These are phyloP conservation scores for Punctoribates punctum DNA, from an alignment of 2,888 invertebrate species.

Conservation along the genomic window DNA sequence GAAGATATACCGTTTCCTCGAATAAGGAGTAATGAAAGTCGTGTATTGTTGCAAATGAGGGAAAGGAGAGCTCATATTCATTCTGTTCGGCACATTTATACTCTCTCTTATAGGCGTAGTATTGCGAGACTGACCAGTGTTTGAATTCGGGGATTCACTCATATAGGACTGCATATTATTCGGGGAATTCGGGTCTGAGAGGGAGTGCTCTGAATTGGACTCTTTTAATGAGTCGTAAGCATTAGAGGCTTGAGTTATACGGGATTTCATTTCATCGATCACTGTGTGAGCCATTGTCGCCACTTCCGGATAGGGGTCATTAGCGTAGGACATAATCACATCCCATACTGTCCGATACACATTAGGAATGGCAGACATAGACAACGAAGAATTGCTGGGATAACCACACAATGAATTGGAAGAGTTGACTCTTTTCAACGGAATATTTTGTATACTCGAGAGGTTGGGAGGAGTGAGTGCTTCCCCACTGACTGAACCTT, in stretches of 20 bases:
- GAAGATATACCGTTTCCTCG: constrained; percentile 41
- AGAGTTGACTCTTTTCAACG: constrained; percentile 64
- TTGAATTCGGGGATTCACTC: constrained; percentile 49
- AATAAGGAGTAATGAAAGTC: constrained; percentile 32
- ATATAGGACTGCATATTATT: constrained; percentile 58
- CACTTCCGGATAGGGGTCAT: constrained; percentile 84
- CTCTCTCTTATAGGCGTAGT: background rate
- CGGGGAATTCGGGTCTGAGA: constrained; percentile 58
- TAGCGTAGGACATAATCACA: constrained; percentile 69
- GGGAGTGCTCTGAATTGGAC: constrained; percentile 44
- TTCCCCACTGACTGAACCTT: background rate
- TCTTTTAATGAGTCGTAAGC: constrained; percentile 40
- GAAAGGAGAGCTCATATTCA: constrained; percentile 23
- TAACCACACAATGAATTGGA: constrained; percentile 65
- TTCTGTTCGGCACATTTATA: background rate
- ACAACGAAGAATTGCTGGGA: constrained; percentile 13
- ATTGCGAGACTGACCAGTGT: background rate
- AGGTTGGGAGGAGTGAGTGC: constrained; percentile 33
- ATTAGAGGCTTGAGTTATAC: constrained; percentile 57
- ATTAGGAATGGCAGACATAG: constrained; percentile 40
- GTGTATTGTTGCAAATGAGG: constrained; percentile 19
- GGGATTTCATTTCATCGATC: constrained; percentile 70
- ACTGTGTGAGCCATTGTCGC: constrained; percentile 72
- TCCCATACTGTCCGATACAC: constrained; percentile 86
- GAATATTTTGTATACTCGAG: constrained; percentile 32